These are phyloP conservation scores for Stigmatopora nigra DNA, from an alignment of 2,113 vertebrate species.

Conservation along the genomic window DNA sequence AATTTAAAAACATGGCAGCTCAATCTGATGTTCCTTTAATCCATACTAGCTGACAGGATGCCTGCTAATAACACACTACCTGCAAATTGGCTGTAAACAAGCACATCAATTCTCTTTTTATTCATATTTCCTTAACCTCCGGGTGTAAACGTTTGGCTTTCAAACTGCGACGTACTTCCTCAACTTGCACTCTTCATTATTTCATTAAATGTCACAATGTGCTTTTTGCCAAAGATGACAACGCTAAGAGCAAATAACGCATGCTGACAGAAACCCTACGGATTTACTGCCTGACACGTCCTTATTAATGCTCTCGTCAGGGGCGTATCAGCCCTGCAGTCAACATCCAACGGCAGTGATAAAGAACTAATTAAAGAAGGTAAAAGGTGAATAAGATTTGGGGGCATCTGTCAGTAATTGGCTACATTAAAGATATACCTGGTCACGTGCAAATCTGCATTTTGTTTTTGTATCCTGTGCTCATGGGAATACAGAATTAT, in stretches of 20 bases:
- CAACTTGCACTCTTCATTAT: constrained; percentile 1
- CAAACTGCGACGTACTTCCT: background rate
- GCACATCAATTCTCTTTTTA: background rate
- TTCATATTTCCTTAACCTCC: background rate
- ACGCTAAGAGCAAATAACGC: constrained; percentile 32
- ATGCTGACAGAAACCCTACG: constrained; percentile 33
- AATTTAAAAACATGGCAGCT: constrained; percentile 60
- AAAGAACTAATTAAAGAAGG: constrained; percentile 85
- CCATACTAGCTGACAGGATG: constrained; percentile 44
- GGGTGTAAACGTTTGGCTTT: background rate
- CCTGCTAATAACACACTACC: constrained; percentile 21
- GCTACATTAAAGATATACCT: constrained; percentile 78
- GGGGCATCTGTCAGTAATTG: constrained; percentile 81
- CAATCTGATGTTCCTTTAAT: constrained; percentile 46
- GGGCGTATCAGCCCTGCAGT: constrained; percentile 39
- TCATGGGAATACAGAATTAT: constrained; percentile 42
- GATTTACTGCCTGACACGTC: constrained; percentile 28
- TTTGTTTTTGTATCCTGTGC: constrained; percentile 62
- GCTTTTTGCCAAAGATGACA: constrained; percentile 19
- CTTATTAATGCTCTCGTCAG: constrained; percentile 51
- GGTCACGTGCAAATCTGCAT: constrained; percentile 58
- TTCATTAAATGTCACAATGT: constrained; percentile 9
- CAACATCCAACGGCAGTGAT: constrained; percentile 69
- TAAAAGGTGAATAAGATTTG: constrained; percentile 80
- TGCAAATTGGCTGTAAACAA: constrained; percentile 28